Conservation (phyloP, 2,797 vertebrate species). For the Fringilla coelebs region DNA sequence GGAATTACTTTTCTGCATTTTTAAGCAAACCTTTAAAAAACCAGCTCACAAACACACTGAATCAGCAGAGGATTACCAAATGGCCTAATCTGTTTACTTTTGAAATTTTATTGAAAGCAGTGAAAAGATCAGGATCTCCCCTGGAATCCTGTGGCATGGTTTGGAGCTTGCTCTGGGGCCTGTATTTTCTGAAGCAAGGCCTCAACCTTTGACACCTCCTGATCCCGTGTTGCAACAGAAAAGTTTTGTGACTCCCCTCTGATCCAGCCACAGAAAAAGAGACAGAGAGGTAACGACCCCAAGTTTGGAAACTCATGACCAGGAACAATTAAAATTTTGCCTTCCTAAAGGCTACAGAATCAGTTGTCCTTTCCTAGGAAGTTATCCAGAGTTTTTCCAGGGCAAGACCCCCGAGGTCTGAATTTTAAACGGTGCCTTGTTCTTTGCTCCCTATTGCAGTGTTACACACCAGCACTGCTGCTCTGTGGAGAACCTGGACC, state of each 20-base stretch:
- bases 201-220: conserved; percentile 19
- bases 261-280: not conserved
- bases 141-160: not conserved
- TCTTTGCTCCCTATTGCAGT: not conserved
- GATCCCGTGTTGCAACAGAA: not conserved
- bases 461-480: not conserved
- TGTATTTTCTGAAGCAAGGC: not conserved
- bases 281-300: not conserved
- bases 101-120: not conserved
- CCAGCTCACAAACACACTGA: not conserved
- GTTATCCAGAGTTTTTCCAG: not conserved
- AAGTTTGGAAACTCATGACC: not conserved
- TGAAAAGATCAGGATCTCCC: not conserved
- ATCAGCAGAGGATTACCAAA: not conserved
- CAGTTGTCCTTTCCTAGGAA: not conserved
- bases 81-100: not conserved
- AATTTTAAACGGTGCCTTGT: not conserved
- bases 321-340: not conserved
- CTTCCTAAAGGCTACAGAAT: not conserved
- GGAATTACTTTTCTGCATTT: not conserved
- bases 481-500: not conserved
- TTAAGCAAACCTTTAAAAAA: not conserved
- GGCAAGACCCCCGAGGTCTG: not conserved
- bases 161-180: not conserved
- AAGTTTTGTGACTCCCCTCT: conserved; percentile 10